These are phyloP conservation scores for Ginglymostoma cirratum DNA, from an alignment of 2,113 vertebrate genomes.

Conservation along the genomic window DNA sequence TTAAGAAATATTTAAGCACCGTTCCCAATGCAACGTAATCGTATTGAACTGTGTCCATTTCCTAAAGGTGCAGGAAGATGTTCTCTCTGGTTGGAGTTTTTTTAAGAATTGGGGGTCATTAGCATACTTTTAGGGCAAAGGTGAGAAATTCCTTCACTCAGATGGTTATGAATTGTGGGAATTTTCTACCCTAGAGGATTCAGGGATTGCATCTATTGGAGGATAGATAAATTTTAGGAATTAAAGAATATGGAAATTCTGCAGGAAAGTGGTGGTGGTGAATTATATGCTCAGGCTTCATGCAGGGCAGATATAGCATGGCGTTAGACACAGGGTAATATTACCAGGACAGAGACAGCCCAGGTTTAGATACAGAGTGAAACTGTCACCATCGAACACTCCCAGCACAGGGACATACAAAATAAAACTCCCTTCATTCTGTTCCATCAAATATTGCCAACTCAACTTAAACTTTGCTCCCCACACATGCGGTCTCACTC, in stretches of 20 bases:
- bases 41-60: background rate
- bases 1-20: background rate
- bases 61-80: background rate
- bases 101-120: background rate
- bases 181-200: background rate
- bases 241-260: background rate
- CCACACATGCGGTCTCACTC: background rate
- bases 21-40: background rate
- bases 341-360: background rate
- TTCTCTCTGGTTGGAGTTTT: background rate
- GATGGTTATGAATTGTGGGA: too few species aligned
- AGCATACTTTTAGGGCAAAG: background rate
- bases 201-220: too few species aligned
- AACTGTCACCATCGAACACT: background rate
- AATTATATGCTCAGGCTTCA: too few species aligned
- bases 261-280: background rate
- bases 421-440: background rate
- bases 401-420: background rate
- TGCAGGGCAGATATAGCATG: background rate
- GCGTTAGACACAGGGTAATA: background rate
- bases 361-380: background rate
- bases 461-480: background rate
- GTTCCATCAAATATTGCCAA: background rate
- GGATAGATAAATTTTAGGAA: background rate
- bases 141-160: background rate